Percentiles rank a stretch among this genome's conserved stretches.
phyloP scores from a whole-genome alignment of 2,888 invertebrate species.

The Acronicta leporina region DNA sequence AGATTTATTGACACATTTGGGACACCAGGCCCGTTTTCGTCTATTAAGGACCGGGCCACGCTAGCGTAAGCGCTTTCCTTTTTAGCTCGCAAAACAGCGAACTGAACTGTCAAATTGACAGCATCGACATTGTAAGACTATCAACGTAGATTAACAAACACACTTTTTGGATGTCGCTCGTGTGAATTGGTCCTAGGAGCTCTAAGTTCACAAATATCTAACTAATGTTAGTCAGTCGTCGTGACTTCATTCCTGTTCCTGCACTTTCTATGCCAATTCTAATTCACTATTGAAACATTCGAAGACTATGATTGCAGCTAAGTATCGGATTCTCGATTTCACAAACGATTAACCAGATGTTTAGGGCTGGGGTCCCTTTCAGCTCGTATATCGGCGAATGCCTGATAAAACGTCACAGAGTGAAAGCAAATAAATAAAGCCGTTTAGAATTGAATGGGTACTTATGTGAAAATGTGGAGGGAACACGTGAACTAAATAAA shows the following conservation, averaged over 20 bases:
- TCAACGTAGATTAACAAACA: conserved; percentile 9
- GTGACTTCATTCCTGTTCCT: conserved; percentile 36
- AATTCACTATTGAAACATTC: conserved; percentile 46
- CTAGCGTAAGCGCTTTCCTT: conserved; percentile 1
- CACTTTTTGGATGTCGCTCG: conserved; percentile 20
- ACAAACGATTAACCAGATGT: conserved; percentile 48
- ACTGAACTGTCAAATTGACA: background rate
- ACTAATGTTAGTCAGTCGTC: conserved; percentile 31
- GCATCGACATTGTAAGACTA: conserved; percentile 3
- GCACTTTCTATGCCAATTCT: conserved; percentile 42
- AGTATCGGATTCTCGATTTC: conserved; percentile 44
- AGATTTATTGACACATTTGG: conserved; percentile 6
- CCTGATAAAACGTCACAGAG: conserved; percentile 37
- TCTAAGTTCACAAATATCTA: conserved; percentile 7
- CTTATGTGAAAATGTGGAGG: conserved; percentile 33
- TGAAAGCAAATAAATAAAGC: conserved; percentile 49
- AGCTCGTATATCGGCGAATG: conserved; percentile 35
- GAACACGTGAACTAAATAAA: conserved; percentile 35
- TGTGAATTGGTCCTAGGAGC: background rate
- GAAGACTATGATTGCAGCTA: conserved; percentile 34
- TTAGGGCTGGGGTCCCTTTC: conserved; percentile 34
- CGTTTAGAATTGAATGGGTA: conserved; percentile 50
- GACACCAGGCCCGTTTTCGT: background rate
- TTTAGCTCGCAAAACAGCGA: background rate
- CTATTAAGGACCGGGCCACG: background rate